Evolutionary conservation across 2,888 invertebrate species (phyloP), one percentile per base, ranked within the genome.

Genomic region (Schizaphis graminum): DNA sequence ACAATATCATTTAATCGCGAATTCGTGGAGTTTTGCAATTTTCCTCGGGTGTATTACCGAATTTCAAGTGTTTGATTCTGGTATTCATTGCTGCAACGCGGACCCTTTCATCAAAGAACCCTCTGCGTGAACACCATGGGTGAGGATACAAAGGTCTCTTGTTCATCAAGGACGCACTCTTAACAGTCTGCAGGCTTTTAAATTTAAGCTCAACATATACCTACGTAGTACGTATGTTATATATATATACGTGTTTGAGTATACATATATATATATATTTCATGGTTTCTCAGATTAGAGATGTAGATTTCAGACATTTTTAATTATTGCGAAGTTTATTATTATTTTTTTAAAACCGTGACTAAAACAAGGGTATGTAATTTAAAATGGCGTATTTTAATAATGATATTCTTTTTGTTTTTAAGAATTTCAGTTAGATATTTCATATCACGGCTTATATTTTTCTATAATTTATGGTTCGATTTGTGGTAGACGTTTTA

Each of bases 1-100:
- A 91, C 91, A 91, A 86, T 92, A 92, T 86, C 86, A 61, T 92
- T 87, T 92, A 92, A 92, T 92, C 88, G 92, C 41, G 87, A 67
- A 87, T 67, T 67, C 49, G 61, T 67, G 87, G 53, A 88, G 49
- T 92, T 87, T 88, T 21, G 53, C 41, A 53, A 67, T 88, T 87
- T 67, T 57, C 57, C 44, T 44, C 85, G 47, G 56, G 77, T 91
- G 57, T 57, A 86, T 77, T 57, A 86, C 91, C 91, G 49, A 92
- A 87, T 92, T 92, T 92, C 92, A 67, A 92, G 92, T 87, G 56
- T 67, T 49, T 67, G 92, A 87, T 92, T 87, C 49, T 61, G 57
- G 67, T 84, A 57, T 91, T 86, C 85, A 57, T 91, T 57, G 44
- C 92, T 53, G 41, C 47, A 49, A 44, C 44, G 67, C 53, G n/a